Percentiles rank a stretch among this genome's conserved stretches.
Conservation (phyloP, 2,113 vertebrate genomes). For the Uria aalge region DNA sequence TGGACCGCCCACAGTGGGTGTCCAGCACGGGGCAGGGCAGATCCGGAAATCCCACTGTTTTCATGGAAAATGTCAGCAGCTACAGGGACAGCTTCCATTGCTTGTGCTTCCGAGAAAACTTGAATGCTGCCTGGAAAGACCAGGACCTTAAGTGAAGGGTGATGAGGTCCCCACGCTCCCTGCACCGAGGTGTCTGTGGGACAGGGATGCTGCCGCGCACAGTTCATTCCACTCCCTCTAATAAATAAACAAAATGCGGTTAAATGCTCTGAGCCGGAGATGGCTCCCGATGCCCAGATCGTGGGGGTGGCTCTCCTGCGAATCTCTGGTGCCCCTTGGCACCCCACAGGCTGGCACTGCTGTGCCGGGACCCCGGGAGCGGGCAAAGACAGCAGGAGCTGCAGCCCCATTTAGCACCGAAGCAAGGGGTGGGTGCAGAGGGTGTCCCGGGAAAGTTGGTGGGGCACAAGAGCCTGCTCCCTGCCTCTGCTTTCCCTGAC, state of each 20-base stretch:
- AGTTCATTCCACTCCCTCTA: accelerated
- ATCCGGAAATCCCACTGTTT: background rate
- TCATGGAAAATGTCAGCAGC: background rate
- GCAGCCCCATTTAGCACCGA: background rate
- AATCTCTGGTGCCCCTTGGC: background rate
- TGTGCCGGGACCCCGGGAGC: background rate
- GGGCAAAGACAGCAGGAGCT: background rate
- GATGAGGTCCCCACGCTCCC: background rate
- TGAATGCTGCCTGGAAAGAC: background rate
- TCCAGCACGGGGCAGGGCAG: accelerated
- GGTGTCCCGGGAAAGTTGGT: background rate
- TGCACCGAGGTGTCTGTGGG: background rate
- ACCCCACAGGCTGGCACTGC: background rate
- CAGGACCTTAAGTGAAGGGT: background rate
- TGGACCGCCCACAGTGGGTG: accelerated
- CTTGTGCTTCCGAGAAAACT: background rate
- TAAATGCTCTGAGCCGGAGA: accelerated
- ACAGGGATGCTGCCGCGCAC: background rate
- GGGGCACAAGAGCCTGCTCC: too few species aligned
- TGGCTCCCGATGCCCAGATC: background rate
- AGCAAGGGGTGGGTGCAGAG: background rate
- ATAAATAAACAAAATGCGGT: background rate
- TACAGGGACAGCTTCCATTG: background rate
- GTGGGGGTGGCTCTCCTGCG: accelerated
- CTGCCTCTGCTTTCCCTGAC: background rate